Percentiles rank a stretch among this genome's conserved stretches.
phyloP scores from a whole-genome alignment of 2,888 invertebrate species.

The Mythimna ferrago region DNA sequence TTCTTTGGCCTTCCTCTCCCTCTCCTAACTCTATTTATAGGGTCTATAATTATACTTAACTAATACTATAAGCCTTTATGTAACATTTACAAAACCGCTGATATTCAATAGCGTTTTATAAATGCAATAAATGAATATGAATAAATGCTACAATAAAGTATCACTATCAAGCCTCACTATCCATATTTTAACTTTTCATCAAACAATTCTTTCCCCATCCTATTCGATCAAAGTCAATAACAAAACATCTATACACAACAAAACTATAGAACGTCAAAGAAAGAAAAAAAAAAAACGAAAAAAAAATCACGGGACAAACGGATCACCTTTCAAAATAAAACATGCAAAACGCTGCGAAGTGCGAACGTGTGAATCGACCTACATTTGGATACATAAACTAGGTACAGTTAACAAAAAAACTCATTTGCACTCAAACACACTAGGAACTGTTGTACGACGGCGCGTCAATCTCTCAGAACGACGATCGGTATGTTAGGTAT shows the following conservation, averaged over 20 bases:
- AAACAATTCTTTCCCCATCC: background rate
- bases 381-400: conserved; percentile 58
- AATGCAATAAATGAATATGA: too few species aligned
- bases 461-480: conserved; percentile 82
- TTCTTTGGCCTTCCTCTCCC: too few species aligned
- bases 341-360: conserved; percentile 46
- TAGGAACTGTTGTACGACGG: conserved; percentile 77
- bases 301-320: conserved; percentile 29
- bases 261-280: conserved; percentile 17
- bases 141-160: background rate
- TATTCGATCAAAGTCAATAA: conserved; percentile 16
- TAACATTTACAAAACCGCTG: too few species aligned
- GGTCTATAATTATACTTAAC: too few species aligned
- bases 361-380: conserved; percentile 59
- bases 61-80: too few species aligned
- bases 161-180: background rate
- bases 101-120: too few species aligned
- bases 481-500: conserved; percentile 75
- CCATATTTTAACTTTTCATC: background rate
- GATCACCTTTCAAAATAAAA: conserved; percentile 54
- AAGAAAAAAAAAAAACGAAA: conserved; percentile 17
- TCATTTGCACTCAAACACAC: conserved; percentile 84
- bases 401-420: conserved; percentile 77
- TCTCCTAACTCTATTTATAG: too few species aligned
- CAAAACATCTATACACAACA: background rate